phyloP scores from a whole-genome alignment of 2,113 vertebrate genomes.

The Psilopsiagon aymara region DNA sequence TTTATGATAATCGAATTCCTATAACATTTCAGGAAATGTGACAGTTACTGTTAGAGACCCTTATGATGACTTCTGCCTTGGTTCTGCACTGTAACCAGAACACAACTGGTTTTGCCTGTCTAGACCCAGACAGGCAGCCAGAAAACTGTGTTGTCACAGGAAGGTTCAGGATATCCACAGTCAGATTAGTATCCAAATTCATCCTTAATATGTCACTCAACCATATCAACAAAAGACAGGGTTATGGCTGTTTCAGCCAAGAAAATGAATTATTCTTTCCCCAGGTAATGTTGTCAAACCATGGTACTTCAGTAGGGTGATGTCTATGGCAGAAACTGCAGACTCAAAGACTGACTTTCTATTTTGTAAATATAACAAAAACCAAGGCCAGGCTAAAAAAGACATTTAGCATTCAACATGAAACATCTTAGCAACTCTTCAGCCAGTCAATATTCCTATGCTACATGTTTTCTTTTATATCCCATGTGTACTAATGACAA shows the following conservation, averaged over 20 bases:
- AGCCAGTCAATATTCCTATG: slow-evolving; percentile 9
- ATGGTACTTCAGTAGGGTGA: background rate
- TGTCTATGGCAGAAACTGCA: background rate
- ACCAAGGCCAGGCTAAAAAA: background rate
- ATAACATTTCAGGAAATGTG: background rate
- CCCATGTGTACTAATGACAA: slow-evolving; percentile 47
- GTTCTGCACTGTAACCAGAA: background rate
- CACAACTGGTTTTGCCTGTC: background rate
- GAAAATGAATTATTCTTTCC: background rate
- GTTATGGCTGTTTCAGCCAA: background rate
- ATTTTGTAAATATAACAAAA: background rate
- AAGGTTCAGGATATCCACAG: rapidly evolving
- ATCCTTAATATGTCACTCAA: background rate
- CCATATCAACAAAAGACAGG: background rate
- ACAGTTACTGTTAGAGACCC: background rate
- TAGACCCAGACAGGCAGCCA: background rate
- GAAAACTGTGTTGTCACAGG: background rate
- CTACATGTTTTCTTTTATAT: background rate
- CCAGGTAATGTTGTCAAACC: background rate
- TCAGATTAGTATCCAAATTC: background rate
- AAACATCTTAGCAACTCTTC: slow-evolving; percentile 23
- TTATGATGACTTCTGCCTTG: background rate
- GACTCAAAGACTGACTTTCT: background rate
- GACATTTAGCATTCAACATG: background rate
- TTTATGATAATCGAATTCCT: background rate